These are phyloP conservation scores for Plagodis pulveraria DNA, from an alignment of 2,888 invertebrate species.

Conservation along the genomic window DNA sequence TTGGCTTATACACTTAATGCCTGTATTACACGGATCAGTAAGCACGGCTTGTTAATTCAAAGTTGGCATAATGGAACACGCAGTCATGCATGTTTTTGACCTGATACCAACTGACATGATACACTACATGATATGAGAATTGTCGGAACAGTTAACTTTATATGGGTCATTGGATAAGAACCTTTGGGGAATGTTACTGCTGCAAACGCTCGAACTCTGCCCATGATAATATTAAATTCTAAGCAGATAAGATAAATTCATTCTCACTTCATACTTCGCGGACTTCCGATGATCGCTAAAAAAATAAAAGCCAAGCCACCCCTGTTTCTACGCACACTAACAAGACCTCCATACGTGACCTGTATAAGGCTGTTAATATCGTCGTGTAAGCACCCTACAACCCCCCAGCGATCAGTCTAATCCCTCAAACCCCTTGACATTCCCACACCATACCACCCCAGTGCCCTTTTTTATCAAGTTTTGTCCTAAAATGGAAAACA, in stretches of 20 bases:
- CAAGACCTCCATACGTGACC: constrained; percentile 21
- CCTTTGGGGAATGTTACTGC: too few species aligned
- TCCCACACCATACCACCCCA: constrained; percentile 45
- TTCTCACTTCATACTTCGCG: too few species aligned
- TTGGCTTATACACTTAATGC: constrained; percentile 35
- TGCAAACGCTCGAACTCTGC: too few species aligned
- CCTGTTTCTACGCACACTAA: constrained; percentile 40
- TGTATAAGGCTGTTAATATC: constrained; percentile 27
- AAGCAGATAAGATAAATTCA: neutral
- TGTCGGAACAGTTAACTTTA: neutral
- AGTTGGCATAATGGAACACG: constrained; percentile 17
- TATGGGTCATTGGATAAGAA: too few species aligned
- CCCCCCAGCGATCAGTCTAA: constrained; percentile 54
- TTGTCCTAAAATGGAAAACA: constrained; percentile 86
- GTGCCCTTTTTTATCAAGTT: constrained; percentile 83
- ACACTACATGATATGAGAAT: neutral
- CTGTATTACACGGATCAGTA: constrained; percentile 33
- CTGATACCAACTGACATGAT: constrained; percentile 5
- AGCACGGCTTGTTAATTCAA: constrained; percentile 8
- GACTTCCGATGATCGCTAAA: neutral
- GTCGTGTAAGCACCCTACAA: constrained; percentile 62
- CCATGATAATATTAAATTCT: neutral
- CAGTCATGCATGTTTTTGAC: constrained; percentile 28
- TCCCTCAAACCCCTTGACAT: constrained; percentile 44
- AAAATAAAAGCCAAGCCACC: constrained; percentile 12